Conservation (phyloP, 2,888 invertebrate species). For the Tryphoninae sp. region DNA sequence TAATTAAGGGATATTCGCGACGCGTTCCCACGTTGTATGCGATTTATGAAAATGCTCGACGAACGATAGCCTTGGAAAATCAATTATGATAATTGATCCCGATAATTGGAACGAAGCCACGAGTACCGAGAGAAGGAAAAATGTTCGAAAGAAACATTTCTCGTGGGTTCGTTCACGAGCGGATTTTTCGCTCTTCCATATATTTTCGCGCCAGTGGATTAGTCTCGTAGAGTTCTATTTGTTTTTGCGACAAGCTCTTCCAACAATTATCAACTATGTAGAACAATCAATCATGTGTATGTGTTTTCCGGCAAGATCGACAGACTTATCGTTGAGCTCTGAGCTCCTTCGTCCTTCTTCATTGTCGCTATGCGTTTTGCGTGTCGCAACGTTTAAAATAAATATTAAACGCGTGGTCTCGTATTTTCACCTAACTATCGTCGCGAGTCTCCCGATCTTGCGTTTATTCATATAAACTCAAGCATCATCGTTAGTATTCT, state of each 20-base stretch:
- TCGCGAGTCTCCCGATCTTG: slow-evolving; percentile 36
- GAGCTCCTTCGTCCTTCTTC: slow-evolving; percentile 27
- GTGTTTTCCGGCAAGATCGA: slow-evolving; percentile 41
- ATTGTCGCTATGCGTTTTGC: slow-evolving; percentile 50
- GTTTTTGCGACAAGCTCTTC: not conserved
- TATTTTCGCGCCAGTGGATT: no score
- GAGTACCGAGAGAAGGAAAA: slow-evolving; percentile 19
- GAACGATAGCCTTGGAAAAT: slow-evolving; percentile 33
- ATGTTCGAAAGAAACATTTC: slow-evolving; percentile 13
- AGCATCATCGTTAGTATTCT: slow-evolving; percentile 22
- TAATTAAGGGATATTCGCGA: slow-evolving; percentile 30
- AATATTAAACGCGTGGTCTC: not conserved
- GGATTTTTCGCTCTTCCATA: slow-evolving; percentile 4
- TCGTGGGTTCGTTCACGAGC: slow-evolving; percentile 28
- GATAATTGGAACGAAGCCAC: slow-evolving; percentile 49
- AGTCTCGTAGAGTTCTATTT: not conserved
- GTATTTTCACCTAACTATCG: slow-evolving; percentile 5
- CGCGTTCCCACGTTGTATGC: not conserved
- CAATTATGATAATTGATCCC: slow-evolving; percentile 58
- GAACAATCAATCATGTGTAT: slow-evolving; percentile 34
- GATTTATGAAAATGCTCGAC: slow-evolving; percentile 31
- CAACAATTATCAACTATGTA: slow-evolving; percentile 33
- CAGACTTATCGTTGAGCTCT: slow-evolving; percentile 13
- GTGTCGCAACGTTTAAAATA: slow-evolving; percentile 57
- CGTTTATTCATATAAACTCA: slow-evolving; percentile 23